These are phyloP conservation scores for Babyrousa celebensis DNA, from an alignment of 2,797 vertebrate genomes.

Conservation along the genomic window DNA sequence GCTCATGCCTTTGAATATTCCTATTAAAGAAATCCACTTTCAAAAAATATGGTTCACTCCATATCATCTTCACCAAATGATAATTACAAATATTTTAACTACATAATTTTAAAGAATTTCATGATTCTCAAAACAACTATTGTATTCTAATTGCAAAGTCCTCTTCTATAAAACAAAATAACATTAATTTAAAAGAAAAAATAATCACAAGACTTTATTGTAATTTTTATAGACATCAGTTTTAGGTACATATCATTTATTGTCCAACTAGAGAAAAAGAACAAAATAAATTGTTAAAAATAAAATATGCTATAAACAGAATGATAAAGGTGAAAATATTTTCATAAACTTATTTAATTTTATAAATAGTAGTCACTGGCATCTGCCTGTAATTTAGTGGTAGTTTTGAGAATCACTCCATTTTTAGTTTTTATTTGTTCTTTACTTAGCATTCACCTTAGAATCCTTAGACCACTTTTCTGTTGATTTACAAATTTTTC, in stretches of 20 bases:
- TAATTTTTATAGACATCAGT: constrained; percentile 57
- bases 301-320: constrained; percentile 31
- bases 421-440: background rate
- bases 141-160: constrained; percentile 28
- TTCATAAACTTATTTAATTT: background rate
- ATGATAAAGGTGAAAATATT: background rate
- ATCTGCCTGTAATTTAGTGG: background rate
- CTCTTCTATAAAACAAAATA: background rate
- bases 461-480: background rate
- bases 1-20: background rate
- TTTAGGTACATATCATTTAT: constrained; percentile 71
- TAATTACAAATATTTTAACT: constrained; percentile 76
- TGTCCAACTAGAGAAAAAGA: constrained; percentile 66
- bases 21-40: constrained; percentile 43
- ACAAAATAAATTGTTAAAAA: constrained; percentile 56
- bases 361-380: background rate
- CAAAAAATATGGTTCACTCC: constrained; percentile 51
- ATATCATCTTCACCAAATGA: constrained; percentile 60
- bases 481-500: background rate
- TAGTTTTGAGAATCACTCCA: background rate
- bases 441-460: background rate
- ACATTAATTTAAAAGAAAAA: constrained; percentile 73
- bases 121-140: constrained; percentile 78
- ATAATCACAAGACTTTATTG: constrained; percentile 62
- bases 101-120: constrained; percentile 74